phyloP scores from a whole-genome alignment of 92 coral and sea anemone species.

The Plumapathes pennacea region DNA sequence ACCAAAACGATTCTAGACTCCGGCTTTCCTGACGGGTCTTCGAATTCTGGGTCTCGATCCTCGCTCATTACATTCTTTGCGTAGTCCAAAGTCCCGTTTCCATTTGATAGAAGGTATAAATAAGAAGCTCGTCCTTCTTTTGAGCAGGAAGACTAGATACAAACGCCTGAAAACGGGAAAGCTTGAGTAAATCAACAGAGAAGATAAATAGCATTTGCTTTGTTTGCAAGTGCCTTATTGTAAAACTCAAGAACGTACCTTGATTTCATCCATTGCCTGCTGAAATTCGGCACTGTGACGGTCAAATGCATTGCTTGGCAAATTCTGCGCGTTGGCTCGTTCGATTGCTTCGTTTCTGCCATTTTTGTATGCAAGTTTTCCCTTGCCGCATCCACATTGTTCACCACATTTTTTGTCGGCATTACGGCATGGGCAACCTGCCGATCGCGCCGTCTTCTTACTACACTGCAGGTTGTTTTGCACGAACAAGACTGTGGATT shows the following conservation, averaged over 20 bases:
- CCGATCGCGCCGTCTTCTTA: conserved; percentile 20
- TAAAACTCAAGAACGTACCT: conserved; percentile 5
- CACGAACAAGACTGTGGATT: conserved; percentile 1
- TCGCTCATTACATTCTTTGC: conserved; percentile 19
- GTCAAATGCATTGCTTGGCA: conserved; percentile 26
- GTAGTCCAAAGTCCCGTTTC: conserved; percentile 47
- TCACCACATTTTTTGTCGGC: conserved; percentile 33
- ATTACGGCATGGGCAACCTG: conserved; percentile 47
- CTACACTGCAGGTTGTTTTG: conserved; percentile 14
- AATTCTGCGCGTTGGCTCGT: conserved; percentile 29
- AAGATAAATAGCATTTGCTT: background rate
- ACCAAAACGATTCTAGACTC: too few relatives aligned
- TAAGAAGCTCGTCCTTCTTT: conserved; percentile 16
- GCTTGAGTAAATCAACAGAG: background rate
- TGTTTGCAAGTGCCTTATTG: background rate
- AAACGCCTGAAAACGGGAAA: conserved; percentile 15
- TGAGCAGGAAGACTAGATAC: conserved; percentile 3
- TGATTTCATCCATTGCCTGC: conserved; percentile 18
- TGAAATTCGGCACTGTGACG: conserved; percentile 20
- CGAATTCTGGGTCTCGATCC: background rate
- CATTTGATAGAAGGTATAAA: conserved; percentile 31
- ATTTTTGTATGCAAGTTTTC: conserved; percentile 36
- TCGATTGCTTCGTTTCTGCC: conserved; percentile 17
- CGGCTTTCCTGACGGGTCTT: background rate
- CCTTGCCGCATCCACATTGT: conserved; percentile 43